Evolutionary conservation across 2,888 invertebrate species (phyloP).

Genomic region (Rhagonycha lutea): DNA sequence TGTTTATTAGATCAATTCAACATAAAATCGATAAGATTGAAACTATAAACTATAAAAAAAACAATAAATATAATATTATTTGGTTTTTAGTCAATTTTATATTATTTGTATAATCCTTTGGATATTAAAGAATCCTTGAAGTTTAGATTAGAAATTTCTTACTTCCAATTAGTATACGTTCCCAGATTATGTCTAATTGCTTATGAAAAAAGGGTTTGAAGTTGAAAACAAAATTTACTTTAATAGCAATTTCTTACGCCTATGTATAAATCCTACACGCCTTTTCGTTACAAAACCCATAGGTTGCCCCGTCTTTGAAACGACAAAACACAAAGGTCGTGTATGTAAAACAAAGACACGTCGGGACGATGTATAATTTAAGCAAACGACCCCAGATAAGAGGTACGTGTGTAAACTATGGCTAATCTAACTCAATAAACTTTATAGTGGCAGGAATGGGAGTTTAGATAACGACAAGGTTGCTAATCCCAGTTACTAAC

Average conservation of each 20-base stretch:
- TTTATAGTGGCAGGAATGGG: conserved; percentile 58
- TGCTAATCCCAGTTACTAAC: conserved; percentile 53
- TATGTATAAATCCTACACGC: conserved; percentile 43
- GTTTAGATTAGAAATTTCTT: not conserved
- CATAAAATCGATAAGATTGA: not conserved
- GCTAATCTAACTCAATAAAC: conserved; percentile 59
- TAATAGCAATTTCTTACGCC: conserved; percentile 42
- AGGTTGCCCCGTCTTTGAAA: conserved; percentile 38
- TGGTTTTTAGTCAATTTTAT: no score
- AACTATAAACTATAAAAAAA: not conserved
- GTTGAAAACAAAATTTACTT: not conserved
- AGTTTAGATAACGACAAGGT: conserved; percentile 55
- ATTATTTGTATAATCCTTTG: no score
- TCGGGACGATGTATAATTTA: conserved; percentile 52
- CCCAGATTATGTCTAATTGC: not conserved
- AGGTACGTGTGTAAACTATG: conserved; percentile 57
- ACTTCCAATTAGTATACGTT: not conserved
- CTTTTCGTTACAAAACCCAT: conserved; percentile 37
- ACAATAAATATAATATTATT: not conserved
- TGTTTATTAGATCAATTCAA: not conserved
- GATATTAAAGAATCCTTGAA: not conserved
- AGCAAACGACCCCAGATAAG: conserved; percentile 56
- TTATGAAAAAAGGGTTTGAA: not conserved
- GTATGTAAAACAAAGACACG: conserved; percentile 52
- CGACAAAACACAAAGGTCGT: conserved; percentile 48